Evolutionary conservation across 2,797 vertebrate species (phyloP), one percentile per base, ranked within the genome.

Genomic region (Pitangus sulphuratus): DNA sequence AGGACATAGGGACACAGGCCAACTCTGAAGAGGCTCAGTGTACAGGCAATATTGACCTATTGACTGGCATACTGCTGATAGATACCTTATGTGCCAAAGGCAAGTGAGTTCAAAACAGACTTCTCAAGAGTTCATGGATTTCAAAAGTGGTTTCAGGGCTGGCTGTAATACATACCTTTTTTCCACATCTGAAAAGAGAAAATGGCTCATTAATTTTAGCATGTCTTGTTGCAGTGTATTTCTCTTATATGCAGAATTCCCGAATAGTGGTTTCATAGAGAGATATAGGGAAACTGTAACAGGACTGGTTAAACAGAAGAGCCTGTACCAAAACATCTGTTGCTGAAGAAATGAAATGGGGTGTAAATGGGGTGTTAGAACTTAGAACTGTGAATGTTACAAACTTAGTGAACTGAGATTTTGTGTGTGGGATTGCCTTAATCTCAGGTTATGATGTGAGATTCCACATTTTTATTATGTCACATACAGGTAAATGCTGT

Each of bases 281-380:
- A 40, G 6, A 5, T 28, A 15, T 39, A 40, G 8, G 12, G 24
- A 70, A 80, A 30, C 16, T 1, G 0, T 25, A 48, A 35, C 1
- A 44, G 53, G 16, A 11, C 12, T 37, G 18, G 8, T 24, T 42
- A 51, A 85, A 40, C 1, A 42, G 28, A 68, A 58, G 7, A 39
- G 9, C 11, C 62, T 39, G 3, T 53, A 40, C 58, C 5, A 21
- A 48, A 68, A 40, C 12, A 17, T 44, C 48, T 78, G 31, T 14
- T 74, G 15, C 65, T 71, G 69, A 58, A 70, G 33, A 33, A 11
- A 8, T 77, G 21, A 33, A 5, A 2, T 28, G 12, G 4, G 3
- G 3, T 71, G 2, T 60, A 44, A 72, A 6, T 17, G 22, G 6
- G 1, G 1, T 25, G 2, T 62, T 90, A 33, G 62, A 9, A 61